Percentiles rank a stretch among this genome's conserved stretches.
These are phyloP conservation scores for Hemithea aestivaria DNA, from an alignment of 2,888 invertebrate genomes.

Conservation along the genomic window DNA sequence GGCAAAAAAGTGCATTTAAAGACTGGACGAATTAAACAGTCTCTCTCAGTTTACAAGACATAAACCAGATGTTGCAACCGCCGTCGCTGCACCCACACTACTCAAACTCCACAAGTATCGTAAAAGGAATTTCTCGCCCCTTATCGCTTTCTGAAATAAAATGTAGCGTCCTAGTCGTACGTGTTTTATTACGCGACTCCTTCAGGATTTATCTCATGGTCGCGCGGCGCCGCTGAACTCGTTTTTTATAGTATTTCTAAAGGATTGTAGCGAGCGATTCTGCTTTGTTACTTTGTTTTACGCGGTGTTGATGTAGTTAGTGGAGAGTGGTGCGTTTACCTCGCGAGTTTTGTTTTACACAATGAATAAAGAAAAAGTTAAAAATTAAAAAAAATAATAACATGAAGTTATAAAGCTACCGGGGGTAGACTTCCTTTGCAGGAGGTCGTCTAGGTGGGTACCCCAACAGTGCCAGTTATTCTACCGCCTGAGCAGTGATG, in stretches of 20 bases:
- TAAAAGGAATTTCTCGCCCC: conserved; percentile 76
- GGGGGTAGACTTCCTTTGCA: no score
- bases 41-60: conserved; percentile 38
- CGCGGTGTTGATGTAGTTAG: conserved; percentile 21
- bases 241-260: conserved; percentile 57
- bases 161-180: conserved; percentile 72
- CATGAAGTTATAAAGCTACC: no score
- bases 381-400: no score
- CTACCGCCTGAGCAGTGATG: no score
- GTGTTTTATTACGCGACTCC: conserved; percentile 76
- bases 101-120: conserved; percentile 61
- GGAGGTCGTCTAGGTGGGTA: no score
- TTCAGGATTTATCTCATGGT: conserved; percentile 73
- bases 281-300: conserved; percentile 41
- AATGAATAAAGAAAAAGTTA: neutral
- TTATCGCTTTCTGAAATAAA: conserved; percentile 78
- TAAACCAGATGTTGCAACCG: conserved; percentile 70
- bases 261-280: conserved; percentile 54
- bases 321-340: neutral
- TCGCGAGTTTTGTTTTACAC: conserved; percentile 6
- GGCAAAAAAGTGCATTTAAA: no score
- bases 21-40: conserved; percentile 30
- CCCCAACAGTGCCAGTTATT: no score
- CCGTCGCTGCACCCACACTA: conserved; percentile 39
- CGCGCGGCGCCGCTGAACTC: conserved; percentile 50